Evolutionary conservation across 1,140 invertebrate species (phyloP), one percentile per base, ranked within the genome.

Genomic region (Aphaenogaster ashmeadi): DNA sequence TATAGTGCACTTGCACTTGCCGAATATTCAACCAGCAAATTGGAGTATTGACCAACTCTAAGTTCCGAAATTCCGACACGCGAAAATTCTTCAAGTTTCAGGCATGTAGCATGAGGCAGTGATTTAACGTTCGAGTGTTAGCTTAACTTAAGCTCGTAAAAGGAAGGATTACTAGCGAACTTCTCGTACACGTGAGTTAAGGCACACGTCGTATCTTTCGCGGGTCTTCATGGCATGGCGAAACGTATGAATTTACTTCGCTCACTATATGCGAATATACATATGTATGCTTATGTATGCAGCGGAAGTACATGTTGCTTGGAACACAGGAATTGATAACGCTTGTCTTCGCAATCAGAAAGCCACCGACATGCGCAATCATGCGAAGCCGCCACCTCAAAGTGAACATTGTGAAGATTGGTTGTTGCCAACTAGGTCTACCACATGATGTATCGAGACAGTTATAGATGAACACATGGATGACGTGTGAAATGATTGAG

Each of bases 341-440:
- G 33, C 54, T 83, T 60, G 67, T 74, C 56, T 84, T 74, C 54
- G 41, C 54, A 60, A 75, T 75, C 80, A 60, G 33, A 50, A 58
- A 74, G 67, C 56, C 38, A 83, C 38, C 50, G 75, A 38, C 5
- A n/a, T 47, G 44, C 54, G 54, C 27, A 74, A 84, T 84, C 52
- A n/a, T 58, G 54, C 13, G 11, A 13, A 44, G 13, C 21, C 13
- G 38, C 38, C 6, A 8, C 41, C 4, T 81, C 66, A 58, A 81
- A 81, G 41, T 83, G 54, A 74, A 21, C 33, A 62, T 38, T 13
- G 27, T 21, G 38, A 83, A 74, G 36, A 9, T 69, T 47, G 38
- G 0, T 27, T 47, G 18, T 60, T 62, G 18, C 13, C 69, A 84
- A 38, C 27, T 60, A 47, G 36, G 13, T 33, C 8, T 56, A 7